These are phyloP conservation scores for Tragelaphus strepsiceros DNA, from an alignment of 2,113 vertebrate species.

Conservation along the genomic window DNA sequence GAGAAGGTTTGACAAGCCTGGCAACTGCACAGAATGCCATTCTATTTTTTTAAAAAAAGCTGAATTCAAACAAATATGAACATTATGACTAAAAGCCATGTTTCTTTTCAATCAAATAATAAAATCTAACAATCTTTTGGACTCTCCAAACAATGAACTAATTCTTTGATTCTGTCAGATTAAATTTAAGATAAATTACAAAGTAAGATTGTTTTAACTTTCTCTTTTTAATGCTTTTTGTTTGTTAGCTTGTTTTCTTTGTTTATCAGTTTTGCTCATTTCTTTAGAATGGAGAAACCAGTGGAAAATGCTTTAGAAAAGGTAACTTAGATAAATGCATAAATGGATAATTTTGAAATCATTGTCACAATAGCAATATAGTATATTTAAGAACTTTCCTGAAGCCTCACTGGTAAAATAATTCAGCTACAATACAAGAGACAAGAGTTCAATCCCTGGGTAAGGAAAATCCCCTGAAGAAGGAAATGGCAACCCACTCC, in stretches of 20 bases:
- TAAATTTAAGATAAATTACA: conserved; percentile 3
- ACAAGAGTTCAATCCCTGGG: background rate
- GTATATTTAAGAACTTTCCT: background rate
- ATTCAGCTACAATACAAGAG: background rate
- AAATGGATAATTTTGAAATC: background rate
- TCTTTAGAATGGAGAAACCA: background rate
- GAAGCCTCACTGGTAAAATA: background rate
- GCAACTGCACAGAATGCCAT: background rate
- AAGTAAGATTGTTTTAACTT: background rate
- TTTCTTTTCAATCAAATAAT: background rate
- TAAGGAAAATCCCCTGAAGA: background rate
- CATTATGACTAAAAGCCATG: background rate
- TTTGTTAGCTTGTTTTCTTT: background rate
- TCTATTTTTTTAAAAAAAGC: background rate
- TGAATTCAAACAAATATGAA: background rate
- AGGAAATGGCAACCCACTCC: background rate
- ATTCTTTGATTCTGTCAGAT: background rate
- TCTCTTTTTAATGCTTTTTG: background rate
- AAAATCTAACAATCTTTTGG: background rate
- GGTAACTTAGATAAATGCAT: background rate
- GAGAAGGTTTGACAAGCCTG: background rate
- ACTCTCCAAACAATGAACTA: background rate
- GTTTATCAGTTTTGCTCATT: background rate
- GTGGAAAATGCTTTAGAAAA: background rate
- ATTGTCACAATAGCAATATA: background rate